phyloP scores from a whole-genome alignment of 2,797 vertebrate species.

The Sparus aurata region DNA sequence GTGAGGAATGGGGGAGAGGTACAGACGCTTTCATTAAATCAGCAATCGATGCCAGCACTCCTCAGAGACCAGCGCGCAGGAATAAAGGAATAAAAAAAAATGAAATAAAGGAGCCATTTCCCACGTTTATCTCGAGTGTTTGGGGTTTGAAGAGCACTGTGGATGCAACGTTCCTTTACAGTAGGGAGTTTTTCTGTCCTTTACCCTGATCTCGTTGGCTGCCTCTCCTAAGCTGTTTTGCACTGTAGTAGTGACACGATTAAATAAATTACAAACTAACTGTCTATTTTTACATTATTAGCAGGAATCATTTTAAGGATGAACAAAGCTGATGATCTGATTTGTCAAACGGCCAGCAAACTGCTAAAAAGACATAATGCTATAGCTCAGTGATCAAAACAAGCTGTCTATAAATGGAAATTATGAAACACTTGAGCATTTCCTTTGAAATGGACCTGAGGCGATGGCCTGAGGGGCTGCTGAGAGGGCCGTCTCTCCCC shows the following conservation, averaged over 20 bases:
- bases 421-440: constrained; percentile 77
- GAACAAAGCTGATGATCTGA: constrained; percentile 55
- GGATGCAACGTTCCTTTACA: constrained; percentile 50
- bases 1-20: constrained; percentile 78
- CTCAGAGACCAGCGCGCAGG: constrained; percentile 70
- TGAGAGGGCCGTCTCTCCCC: constrained; percentile 62
- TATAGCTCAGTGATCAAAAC: constrained; percentile 75
- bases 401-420: constrained; percentile 71
- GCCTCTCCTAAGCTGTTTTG: constrained; percentile 22
- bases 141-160: constrained; percentile 54
- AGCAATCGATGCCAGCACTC: constrained; percentile 84
- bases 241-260: constrained; percentile 27
- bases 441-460: constrained; percentile 74
- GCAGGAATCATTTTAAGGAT: constrained; percentile 48
- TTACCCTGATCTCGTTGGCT: constrained; percentile 5
- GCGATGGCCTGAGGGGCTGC: constrained; percentile 76
- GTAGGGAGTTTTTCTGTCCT: constrained; percentile 22
- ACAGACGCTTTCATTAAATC: constrained; percentile 86
- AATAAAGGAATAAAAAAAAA: constrained; percentile 80
- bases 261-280: constrained; percentile 47
- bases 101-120: constrained; percentile 77
- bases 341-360: constrained; percentile 47
- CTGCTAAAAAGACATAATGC: constrained; percentile 58
- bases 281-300: constrained; percentile 40
- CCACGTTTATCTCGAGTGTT: constrained; percentile 74